Base-by-base conservation (phyloP, 2,888 invertebrate species). In the Lasioglossum figueresi region DNA sequence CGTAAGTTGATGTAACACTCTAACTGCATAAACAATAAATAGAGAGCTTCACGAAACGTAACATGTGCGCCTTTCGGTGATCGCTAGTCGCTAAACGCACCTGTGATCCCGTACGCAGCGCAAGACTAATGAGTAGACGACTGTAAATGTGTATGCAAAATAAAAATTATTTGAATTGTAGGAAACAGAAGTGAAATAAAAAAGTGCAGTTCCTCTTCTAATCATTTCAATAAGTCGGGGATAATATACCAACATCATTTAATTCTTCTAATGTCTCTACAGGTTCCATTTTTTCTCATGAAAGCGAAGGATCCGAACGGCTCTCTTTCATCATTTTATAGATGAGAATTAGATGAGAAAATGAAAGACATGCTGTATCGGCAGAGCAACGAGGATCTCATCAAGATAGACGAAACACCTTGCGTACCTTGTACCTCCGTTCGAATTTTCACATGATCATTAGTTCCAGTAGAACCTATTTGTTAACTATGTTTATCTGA, bases 1-100 rank as follows among this genome's bases (percentile, higher is more conserved):
- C 80, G 80, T 84, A 76, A 84, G 79, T 59, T 74, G 48, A 74
- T 73, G 72, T 76, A 48, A 85, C 37, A 45, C 34, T 85, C 37
- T n/a, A 76, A 31, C 34, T 66, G 63, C 45, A 76, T 76, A 79
- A 72, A 78, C 76, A 76, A 76, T 84, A 84, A 79, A 76, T 73
- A 68, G 79, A 72, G 31, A 45, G 23, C 31, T 45, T 37, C 19
- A n/a, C 27, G 75, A 59, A 68, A 77, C 68, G 83, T 27, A 77
- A 78, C 74, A 74, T 72, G 59, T 74, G 74, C 19, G 71, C 59
- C 66, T 74, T 63, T 59, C n/a, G 45, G 27, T 59, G 73, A 77
- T 77, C 70, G 68, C 59, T 45, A 63, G 45, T 40, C 52, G 52
- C 52, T 59, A n/a, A 45, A n/a, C n/a, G 23, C 83, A 83, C 70